Evolutionary conservation across 2,113 vertebrate species (phyloP), one percentile per base, ranked within the genome.

Genomic region (Psettodes erumei): DNA sequence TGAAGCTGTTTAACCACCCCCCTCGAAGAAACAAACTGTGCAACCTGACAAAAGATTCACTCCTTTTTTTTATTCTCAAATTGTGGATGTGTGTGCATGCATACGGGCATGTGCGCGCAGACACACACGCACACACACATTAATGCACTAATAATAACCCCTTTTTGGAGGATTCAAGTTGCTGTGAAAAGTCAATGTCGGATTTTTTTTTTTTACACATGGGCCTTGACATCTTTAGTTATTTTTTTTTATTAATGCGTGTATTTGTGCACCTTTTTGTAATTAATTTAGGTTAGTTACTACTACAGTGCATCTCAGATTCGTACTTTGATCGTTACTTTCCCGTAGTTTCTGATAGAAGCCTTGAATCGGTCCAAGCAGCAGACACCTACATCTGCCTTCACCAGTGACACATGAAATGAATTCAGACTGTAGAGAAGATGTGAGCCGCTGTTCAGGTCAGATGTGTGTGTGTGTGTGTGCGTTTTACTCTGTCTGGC

Each of bases 401-500:
- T 59, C 55, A 2, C 35, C 28, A 11, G 23, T 30, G 59, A 77
- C 37, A 66, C 75, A 47, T 67, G 18, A 70, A 82, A 81, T 67
- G 25, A 76, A 59, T 58, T 77, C 27, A 79, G 42, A 80, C 66
- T 3, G 66, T 55, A 56, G 68, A 75, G 66, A 75, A 75, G 43
- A 84, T 45, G 56, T 64, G 62, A 70, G 61, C 37, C 16, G 13
- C 42, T 66, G 65, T 81, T 50, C 23, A 48, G 73, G 65, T 86
- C 82, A 89, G 77, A 77, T 84, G 19, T 21, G 37, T 79, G 72
- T 54, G 71, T 71, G 65, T 53, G 25, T 19, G 40, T 43, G 75
- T 77, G 74, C 68, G 54, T 77, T 78, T 77, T 58, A 42, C 71
- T 64, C 59, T 60, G 78, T 79, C 81, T 84, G 67, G 80, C 65